Percentiles rank a stretch among this genome's conserved stretches.
Conservation (phyloP, 2,797 vertebrate genomes). For the Austrolebias charrua region DNA sequence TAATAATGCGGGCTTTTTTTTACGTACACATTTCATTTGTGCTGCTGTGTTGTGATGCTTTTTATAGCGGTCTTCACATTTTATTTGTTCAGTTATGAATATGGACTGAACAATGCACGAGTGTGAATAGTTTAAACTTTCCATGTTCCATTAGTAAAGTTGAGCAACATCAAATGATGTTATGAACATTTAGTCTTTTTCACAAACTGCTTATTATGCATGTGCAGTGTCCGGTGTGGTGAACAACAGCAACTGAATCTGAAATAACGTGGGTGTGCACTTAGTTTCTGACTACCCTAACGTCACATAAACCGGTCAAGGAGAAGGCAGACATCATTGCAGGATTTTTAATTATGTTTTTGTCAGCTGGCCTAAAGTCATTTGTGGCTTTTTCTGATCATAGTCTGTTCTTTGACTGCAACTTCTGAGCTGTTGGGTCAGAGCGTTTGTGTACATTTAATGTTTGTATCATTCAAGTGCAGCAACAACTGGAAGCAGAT, state of each 20-base stretch:
- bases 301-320: slow-evolving; percentile 18
- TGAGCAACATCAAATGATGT: slow-evolving; percentile 43
- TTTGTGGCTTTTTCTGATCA: slow-evolving; percentile 17
- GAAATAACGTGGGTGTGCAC: slow-evolving; percentile 62
- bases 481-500: slow-evolving; percentile 44
- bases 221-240: slow-evolving; percentile 59
- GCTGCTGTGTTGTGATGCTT: slow-evolving; percentile 7
- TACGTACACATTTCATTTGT: slow-evolving; percentile 41
- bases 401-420: slow-evolving; percentile 13
- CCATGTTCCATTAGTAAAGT: slow-evolving; percentile 48
- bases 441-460: slow-evolving; percentile 62
- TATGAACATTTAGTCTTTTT: slow-evolving; percentile 31
- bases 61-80: slow-evolving; percentile 36
- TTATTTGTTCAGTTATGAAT: slow-evolving; percentile 20
- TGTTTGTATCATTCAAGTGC: slow-evolving; percentile 69
- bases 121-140: slow-evolving; percentile 44
- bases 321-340: slow-evolving; percentile 10
- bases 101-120: slow-evolving; percentile 2
- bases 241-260: slow-evolving; percentile 72
- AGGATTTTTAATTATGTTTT: slow-evolving; percentile 35
- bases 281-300: slow-evolving; percentile 25
- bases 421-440: slow-evolving; percentile 62
- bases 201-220: slow-evolving; percentile 65
- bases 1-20: background rate
- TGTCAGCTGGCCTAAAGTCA: slow-evolving; percentile 20